phyloP scores from a whole-genome alignment of 2,113 vertebrate genomes.

The zebrafish (Danio rerio) region DNA sequence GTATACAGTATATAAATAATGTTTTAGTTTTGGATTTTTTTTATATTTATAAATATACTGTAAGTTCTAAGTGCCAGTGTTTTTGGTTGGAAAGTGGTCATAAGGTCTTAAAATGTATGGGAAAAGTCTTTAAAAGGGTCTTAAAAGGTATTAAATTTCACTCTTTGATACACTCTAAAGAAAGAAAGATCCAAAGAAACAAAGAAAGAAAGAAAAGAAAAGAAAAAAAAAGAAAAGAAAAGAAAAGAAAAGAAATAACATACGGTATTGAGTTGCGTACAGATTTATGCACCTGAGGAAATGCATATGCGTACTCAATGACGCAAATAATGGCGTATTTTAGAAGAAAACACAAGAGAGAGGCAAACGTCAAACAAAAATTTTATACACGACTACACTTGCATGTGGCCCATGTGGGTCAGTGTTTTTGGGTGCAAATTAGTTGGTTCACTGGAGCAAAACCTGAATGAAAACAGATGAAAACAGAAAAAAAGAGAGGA shows the following conservation, averaged over 20 bases:
- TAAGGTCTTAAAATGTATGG: too few relatives aligned
- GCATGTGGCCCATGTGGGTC: conserved; percentile 18
- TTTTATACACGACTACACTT: conserved; percentile 4
- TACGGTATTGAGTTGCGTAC: background rate
- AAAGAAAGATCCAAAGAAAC: background rate
- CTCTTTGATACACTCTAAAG: too few relatives aligned
- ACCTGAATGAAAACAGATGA: conserved; percentile 42
- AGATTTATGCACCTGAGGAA: background rate
- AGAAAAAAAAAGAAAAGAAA: background rate
- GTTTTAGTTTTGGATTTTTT: too few relatives aligned
- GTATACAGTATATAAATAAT: too few relatives aligned
- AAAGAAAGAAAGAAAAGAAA: too few relatives aligned
- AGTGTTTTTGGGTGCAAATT: conserved; percentile 70
- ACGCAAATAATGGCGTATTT: background rate
- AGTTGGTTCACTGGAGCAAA: conserved; percentile 72
- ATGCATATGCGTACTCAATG: background rate
- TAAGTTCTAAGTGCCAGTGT: too few relatives aligned
- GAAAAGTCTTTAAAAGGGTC: too few relatives aligned
- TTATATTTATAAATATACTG: too few relatives aligned
- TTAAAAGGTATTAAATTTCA: too few relatives aligned
- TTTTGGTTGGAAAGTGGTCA: too few relatives aligned
- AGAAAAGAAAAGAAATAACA: background rate
- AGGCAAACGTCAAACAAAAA: conserved; percentile 22
- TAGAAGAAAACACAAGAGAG: conserved; percentile 18
- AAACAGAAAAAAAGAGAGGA: background rate